These are phyloP conservation scores for Hypocryptadius cinnamomeus DNA, from an alignment of 2,113 vertebrate genomes.

Conservation along the genomic window DNA sequence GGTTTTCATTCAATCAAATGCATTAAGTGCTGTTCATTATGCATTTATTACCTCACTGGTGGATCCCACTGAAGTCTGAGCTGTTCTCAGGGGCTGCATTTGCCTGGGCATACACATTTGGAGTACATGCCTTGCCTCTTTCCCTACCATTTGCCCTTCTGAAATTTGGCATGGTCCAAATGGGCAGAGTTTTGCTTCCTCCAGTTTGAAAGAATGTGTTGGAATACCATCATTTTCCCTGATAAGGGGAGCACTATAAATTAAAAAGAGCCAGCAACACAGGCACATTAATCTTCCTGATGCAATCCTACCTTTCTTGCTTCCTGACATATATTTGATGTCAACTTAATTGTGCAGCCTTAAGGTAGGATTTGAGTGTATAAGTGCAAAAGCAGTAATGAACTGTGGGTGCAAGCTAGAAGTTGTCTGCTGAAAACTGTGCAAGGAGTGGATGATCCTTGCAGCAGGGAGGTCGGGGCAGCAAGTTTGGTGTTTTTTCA, in stretches of 20 bases:
- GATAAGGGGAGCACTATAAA: conserved; percentile 2
- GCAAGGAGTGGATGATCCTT: background rate
- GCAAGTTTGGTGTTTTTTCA: background rate
- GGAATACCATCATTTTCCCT: background rate
- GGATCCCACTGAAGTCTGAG: background rate
- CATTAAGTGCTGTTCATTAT: background rate
- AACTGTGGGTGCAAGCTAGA: background rate
- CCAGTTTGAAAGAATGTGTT: background rate
- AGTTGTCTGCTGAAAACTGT: background rate
- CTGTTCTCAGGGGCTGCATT: background rate
- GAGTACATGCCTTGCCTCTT: background rate
- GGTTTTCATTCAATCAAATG: background rate
- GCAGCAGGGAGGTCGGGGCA: background rate
- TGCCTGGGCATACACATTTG: accelerated
- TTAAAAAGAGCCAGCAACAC: background rate
- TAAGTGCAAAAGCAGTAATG: background rate
- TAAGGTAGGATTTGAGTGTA: background rate
- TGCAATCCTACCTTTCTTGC: background rate
- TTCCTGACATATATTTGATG: background rate
- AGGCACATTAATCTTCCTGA: conserved; percentile 7
- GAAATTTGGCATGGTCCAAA: background rate
- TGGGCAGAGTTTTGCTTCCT: background rate
- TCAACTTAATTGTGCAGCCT: background rate
- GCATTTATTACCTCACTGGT: background rate
- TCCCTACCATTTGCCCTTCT: background rate